Evolutionary conservation across 2,113 vertebrate species (phyloP).

Genomic region (Tretioscincus oriximinensis): DNA sequence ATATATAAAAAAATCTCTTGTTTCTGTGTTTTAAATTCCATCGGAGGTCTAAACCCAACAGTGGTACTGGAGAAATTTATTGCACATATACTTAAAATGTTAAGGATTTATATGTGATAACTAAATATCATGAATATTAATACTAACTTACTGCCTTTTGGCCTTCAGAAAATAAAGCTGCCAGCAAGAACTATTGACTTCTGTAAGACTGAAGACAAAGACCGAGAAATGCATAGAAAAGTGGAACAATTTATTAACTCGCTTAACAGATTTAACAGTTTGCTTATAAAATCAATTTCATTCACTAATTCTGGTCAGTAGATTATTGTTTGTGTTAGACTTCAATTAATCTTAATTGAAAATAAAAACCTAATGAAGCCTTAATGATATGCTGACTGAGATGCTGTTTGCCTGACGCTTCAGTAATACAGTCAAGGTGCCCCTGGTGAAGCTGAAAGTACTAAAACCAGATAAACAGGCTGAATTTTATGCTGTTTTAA

Average conservation of each 20-base stretch:
- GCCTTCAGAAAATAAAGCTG: too few species aligned
- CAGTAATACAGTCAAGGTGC: background rate
- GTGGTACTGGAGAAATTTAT: too few species aligned
- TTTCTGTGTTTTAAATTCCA: too few species aligned
- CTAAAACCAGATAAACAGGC: background rate
- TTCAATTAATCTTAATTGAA: background rate
- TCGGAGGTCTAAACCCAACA: too few species aligned
- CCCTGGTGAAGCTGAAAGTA: background rate
- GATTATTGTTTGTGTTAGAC: background rate
- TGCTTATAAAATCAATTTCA: background rate
- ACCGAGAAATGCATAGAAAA: background rate
- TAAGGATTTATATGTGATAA: background rate
- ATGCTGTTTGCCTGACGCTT: background rate
- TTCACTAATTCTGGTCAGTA: background rate
- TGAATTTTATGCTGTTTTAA: background rate
- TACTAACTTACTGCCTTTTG: too few species aligned
- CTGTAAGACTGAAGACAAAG: background rate
- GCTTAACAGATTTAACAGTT: slow-evolving; percentile 8
- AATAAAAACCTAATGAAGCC: background rate
- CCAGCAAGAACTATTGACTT: background rate
- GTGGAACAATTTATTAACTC: slow-evolving; percentile 20
- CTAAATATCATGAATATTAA: too few species aligned
- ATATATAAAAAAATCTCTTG: too few species aligned
- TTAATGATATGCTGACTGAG: background rate
- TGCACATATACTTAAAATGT: too few species aligned